Evolutionary conservation across 2,797 vertebrate genomes (phyloP).

Genomic region (Tragopan temminckii): DNA sequence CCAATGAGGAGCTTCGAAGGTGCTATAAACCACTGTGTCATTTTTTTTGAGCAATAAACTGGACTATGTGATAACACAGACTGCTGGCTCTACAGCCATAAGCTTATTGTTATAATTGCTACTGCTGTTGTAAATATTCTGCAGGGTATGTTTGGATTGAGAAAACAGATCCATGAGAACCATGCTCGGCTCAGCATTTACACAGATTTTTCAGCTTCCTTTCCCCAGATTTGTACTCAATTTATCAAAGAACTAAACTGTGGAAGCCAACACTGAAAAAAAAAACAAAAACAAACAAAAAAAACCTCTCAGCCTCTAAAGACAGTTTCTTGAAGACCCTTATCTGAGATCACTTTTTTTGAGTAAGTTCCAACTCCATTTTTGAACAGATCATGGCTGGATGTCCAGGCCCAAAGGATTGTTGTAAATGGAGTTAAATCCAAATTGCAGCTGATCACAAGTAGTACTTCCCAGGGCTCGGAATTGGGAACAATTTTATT

Average conservation of each 20-base stretch:
- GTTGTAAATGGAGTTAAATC: not conserved
- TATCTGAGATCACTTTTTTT: not conserved
- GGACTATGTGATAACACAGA: not conserved
- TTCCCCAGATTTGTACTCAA: not conserved
- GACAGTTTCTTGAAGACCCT: not conserved
- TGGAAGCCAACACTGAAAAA: not conserved
- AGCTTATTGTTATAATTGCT: not conserved
- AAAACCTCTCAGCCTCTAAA: not conserved
- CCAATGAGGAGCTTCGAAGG: not conserved
- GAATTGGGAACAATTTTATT: not conserved
- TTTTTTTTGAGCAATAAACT: not conserved
- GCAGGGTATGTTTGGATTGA: not conserved
- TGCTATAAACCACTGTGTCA: slow-evolving; percentile 18
- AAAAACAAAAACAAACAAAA: too few species aligned
- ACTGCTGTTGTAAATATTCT: not conserved
- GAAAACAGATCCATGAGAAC: not conserved
- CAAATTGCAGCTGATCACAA: not conserved
- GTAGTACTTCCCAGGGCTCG: not conserved
- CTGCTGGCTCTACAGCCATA: not conserved
- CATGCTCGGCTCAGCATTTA: not conserved
- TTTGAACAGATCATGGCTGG: not conserved
- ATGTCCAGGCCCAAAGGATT: not conserved
- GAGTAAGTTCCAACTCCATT: not conserved
- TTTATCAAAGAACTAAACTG: not conserved
- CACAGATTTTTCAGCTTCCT: not conserved